Evolutionary conservation across 2,797 vertebrate species (phyloP).

Genomic region (Neosalanx taihuensis): DNA sequence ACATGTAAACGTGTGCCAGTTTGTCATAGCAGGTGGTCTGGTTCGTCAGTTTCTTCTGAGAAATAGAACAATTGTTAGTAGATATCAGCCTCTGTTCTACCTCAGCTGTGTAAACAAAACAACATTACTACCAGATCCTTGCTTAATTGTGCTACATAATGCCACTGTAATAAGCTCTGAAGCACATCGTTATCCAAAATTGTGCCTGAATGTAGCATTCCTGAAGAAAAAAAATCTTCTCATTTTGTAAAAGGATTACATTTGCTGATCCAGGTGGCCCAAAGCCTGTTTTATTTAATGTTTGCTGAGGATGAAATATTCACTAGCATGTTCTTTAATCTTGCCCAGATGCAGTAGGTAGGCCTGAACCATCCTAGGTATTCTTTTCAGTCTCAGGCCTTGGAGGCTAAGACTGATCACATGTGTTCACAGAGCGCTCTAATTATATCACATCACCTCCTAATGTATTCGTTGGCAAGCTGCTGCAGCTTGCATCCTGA

Average conservation of each 20-base stretch:
- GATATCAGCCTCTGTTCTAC: background rate
- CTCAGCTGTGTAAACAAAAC: background rate
- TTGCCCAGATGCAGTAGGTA: conserved; percentile 30
- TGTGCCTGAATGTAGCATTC: background rate
- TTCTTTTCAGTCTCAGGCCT: conserved; percentile 18
- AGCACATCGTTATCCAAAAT: background rate
- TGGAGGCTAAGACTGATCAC: conserved; percentile 16
- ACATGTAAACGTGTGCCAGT: background rate
- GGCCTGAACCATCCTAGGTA: background rate
- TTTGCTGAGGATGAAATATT: conserved; percentile 56
- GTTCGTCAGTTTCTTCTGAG: background rate
- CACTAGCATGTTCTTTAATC: conserved; percentile 39
- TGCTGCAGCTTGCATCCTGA: background rate
- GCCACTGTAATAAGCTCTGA: background rate
- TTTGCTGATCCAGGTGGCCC: conserved; percentile 20
- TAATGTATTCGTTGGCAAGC: conserved; percentile 5
- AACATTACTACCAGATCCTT: background rate
- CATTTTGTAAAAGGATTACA: background rate
- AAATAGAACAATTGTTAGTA: background rate
- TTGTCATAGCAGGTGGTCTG: too few species aligned
- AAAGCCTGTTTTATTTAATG: conserved; percentile 44
- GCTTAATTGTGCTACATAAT: background rate
- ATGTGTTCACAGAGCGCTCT: conserved; percentile 14
- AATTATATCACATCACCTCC: conserved; percentile 13
- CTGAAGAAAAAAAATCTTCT: background rate